A percentile compares a stretch with the other conserved stretches of the same genome.
phyloP scores from a whole-genome alignment of 2,113 vertebrate species.

The Oxyura jamaicensis region DNA sequence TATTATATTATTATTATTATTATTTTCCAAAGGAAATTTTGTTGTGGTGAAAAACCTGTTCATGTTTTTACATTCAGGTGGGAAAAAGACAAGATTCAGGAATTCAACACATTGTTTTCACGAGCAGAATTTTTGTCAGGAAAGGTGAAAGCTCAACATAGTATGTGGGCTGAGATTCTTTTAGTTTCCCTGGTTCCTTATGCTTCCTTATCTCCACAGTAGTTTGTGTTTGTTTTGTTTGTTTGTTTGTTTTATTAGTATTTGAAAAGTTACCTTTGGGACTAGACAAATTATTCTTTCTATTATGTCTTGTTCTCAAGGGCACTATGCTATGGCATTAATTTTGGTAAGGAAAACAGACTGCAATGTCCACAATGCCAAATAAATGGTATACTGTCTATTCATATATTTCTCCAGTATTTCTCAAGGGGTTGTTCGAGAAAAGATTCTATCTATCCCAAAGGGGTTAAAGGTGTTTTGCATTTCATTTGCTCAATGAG shows the following conservation, averaged over 20 bases:
- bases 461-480: constrained; percentile 23
- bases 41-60: not conserved
- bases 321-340: constrained; percentile 16
- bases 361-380: not conserved
- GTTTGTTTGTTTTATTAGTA: not conserved
- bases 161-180: constrained; percentile 8
- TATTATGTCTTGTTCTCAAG: constrained; percentile 57
- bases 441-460: constrained; percentile 50
- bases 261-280: constrained; percentile 57
- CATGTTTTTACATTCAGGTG: not conserved
- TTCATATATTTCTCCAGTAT: constrained; percentile 41
- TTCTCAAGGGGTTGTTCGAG: constrained; percentile 53
- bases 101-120: constrained; percentile 11
- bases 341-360: constrained; percentile 31
- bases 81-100: not conserved
- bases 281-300: constrained; percentile 60
- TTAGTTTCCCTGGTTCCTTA: constrained; percentile 44
- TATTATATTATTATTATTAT: not conserved
- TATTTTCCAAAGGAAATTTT: not conserved
- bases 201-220: constrained; percentile 35
- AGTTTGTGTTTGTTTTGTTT: not conserved
- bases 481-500: constrained; percentile 21
- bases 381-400: constrained; percentile 64
- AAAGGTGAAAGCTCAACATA: constrained; percentile 50
- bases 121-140: constrained; percentile 2